Evolutionary conservation across 2,113 vertebrate species (phyloP), one percentile per base, ranked within the genome.

Genomic region (Morone saxatilis): DNA sequence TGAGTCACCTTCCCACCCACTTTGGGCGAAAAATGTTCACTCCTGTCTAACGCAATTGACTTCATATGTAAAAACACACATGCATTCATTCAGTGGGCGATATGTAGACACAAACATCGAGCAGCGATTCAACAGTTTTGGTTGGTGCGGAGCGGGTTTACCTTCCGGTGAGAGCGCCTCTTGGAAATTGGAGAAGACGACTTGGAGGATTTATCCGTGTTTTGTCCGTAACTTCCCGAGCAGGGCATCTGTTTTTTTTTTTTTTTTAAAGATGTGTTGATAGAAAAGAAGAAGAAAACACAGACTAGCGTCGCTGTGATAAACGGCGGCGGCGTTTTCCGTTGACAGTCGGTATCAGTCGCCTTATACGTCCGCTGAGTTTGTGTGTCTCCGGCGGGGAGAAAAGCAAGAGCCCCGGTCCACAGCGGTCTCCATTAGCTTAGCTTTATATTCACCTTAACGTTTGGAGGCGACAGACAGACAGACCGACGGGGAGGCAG

Each of bases 201-300:
- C 81, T 82, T 76, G 71, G 80, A 75, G 43, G 81, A 76, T 87
- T 82, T 92, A 93, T 95, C 93, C 93, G 78, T 71, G 87, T 70
- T 87, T 79, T 54, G 65, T 62, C 54, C 78, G 83, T 88, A 95
- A 94, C 93, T 94, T 94, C 93, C 89, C 85, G 56, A 73, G 51
- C 83, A 71, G 83, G 43, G 76, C 93, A 89, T 91, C 86, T 78
- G 85, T 69, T 25, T 25, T 25, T 25, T 31, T 31, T 31, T 31
- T 31, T 31, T 16, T 65, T 79, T 7, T 69, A 72, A 69, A 78
- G 88, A 83, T 53, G 71, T 63, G 85, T 59, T 70, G 80, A 38
- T 9, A n/a, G 47, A 53, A 43, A 17, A 65, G 57, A 57, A 67
- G 53, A 54, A 40, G 68, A 77, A 48, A 22, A 74, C 70, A 47